Evolutionary conservation across 2,113 vertebrate genomes (phyloP).

Genomic region (Ranitomeya imitator): DNA sequence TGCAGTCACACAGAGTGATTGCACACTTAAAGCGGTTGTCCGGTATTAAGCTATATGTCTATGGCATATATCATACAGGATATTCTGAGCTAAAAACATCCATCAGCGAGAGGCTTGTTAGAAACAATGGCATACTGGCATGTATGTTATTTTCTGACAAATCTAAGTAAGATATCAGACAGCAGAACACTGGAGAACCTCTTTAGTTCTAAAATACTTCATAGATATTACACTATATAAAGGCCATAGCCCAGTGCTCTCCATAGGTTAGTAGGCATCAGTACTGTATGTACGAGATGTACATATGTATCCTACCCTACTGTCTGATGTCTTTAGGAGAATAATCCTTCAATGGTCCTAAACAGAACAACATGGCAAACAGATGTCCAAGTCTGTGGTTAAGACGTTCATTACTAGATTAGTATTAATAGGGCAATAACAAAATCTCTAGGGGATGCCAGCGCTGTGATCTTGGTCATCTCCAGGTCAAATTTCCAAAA

Average conservation of each 20-base stretch:
- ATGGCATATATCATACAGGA: no score
- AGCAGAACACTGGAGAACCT: no score
- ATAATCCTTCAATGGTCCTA: constrained; percentile 4
- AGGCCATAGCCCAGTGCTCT: not conserved
- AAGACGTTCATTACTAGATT: not conserved
- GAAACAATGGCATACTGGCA: not conserved
- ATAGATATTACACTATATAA: no score
- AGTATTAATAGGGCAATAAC: constrained; percentile 6
- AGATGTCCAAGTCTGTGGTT: constrained; percentile 25
- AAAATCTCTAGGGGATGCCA: not conserved
- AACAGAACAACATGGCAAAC: constrained; percentile 28
- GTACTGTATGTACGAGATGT: not conserved
- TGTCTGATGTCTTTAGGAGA: not conserved
- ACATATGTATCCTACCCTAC: not conserved
- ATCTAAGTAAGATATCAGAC: no score
- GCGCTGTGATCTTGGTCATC: constrained; percentile 4
- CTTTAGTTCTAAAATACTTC: no score
- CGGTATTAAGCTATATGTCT: no score
- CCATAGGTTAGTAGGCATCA: not conserved
- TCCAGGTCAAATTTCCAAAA: not conserved
- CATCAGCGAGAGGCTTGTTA: not conserved
- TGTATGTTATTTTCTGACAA: not conserved
- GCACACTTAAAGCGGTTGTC: no score
- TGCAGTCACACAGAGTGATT: no score
- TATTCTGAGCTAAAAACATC: not conserved